These are phyloP conservation scores for Idaea dimidiata DNA, from an alignment of 2,888 invertebrate species.

Conservation along the genomic window DNA sequence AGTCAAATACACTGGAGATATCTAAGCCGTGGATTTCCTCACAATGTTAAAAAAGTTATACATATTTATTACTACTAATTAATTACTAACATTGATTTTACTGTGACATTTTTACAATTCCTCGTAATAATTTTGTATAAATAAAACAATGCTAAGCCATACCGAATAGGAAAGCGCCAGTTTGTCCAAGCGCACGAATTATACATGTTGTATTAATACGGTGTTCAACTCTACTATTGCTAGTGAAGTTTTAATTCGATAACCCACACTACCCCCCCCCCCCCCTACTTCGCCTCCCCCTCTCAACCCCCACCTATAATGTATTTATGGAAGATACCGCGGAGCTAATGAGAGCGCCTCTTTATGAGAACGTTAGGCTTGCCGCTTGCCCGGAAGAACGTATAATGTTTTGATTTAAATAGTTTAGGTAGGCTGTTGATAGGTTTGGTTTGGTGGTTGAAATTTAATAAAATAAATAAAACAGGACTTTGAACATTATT, in stretches of 20 bases:
- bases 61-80: too few relatives aligned
- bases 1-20: too few relatives aligned
- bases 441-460: not conserved
- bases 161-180: conserved; percentile 48
- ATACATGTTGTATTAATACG: conserved; percentile 80
- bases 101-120: too few relatives aligned
- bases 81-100: too few relatives aligned
- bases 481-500: too few relatives aligned
- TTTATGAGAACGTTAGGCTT: conserved; percentile 58
- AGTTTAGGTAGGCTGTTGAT: not conserved
- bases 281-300: conserved; percentile 32
- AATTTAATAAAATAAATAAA: not conserved
- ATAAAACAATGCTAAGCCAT: conserved; percentile 16
- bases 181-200: conserved; percentile 76
- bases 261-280: conserved; percentile 20
- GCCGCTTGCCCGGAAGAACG: conserved; percentile 13
- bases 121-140: too few relatives aligned
- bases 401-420: not conserved
- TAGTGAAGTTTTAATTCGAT: conserved; percentile 53
- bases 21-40: too few relatives aligned
- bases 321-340: conserved; percentile 79
- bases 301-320: conserved; percentile 59
- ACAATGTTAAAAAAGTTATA: too few relatives aligned
- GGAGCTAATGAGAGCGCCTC: conserved; percentile 76
- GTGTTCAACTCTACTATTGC: conserved; percentile 79